Percentiles rank a stretch among this genome's conserved stretches.
phyloP scores from a whole-genome alignment of 1,140 invertebrate genomes.

The Hycleus cichorii region DNA sequence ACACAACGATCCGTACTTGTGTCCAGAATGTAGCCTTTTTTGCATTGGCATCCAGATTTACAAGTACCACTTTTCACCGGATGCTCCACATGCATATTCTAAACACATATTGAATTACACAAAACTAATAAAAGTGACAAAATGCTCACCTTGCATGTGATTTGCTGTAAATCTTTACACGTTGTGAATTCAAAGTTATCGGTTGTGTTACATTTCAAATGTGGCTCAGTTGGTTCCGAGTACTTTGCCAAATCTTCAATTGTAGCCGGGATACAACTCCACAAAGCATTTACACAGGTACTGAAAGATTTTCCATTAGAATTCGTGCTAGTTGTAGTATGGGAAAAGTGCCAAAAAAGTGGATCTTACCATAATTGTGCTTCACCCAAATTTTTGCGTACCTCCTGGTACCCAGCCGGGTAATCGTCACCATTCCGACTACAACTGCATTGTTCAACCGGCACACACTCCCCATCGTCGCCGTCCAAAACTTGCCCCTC shows the following conservation, averaged over 20 bases:
- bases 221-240: conserved; percentile 52
- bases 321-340: not conserved
- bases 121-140: not conserved
- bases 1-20: conserved; percentile 60
- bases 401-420: conserved; percentile 64
- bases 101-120: not conserved
- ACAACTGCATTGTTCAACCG: conserved; percentile 69
- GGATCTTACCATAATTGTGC: conserved; percentile 60
- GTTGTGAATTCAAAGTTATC: conserved; percentile 64
- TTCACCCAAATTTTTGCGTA: conserved; percentile 54
- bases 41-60: conserved; percentile 69
- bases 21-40: conserved; percentile 67
- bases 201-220: conserved; percentile 51
- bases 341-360: not conserved
- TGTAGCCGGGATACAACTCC: conserved; percentile 63
- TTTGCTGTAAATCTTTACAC: conserved; percentile 64
- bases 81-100: conserved; percentile 61
- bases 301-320: conserved; percentile 40
- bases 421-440: conserved; percentile 63
- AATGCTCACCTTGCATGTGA: conserved; percentile 63
- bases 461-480: conserved; percentile 64
- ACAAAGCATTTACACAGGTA: conserved; percentile 64
- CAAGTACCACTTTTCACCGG: conserved; percentile 41
- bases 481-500: conserved; percentile 61
- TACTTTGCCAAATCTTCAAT: conserved; percentile 53